Evolutionary conservation across 2,797 vertebrate genomes (phyloP), one percentile per base, ranked within the genome.

Genomic region (Rhyacichthys aspro): DNA sequence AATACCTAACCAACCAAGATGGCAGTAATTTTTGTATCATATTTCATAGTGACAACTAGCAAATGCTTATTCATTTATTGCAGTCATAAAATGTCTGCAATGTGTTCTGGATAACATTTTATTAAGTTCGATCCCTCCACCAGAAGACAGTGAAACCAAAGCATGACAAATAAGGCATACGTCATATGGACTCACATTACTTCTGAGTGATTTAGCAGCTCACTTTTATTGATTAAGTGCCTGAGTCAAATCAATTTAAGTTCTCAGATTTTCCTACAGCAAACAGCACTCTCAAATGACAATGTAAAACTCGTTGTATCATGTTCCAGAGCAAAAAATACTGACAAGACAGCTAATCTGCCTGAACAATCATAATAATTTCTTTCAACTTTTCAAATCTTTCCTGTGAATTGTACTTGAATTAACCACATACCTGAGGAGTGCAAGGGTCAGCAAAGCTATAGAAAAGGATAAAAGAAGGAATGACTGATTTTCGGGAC

Each of bases 401-500:
- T 45, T 49, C 1, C 11, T 57, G 45, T 16, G 23, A 53, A 33
- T 1, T 7, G 54, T 67, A 50, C 38, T 38, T 19, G 16, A 19
- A 52, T 52, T 6, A 23, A 1, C 1, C 47, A 33, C 63, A 11
- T 93, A 98, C 97, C 94, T 95, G 95, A 47, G 96, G 93, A 43
- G 91, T 86, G 16, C 88, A 81, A 28, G 94, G 93, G 57, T 97
- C 90, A 1, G 86, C 92, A 79, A 96, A 90, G 70, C 91, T 94
- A 90, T 93, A 98, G 83, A 98, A 84, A 72, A 96, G 82, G 80
- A 99, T 93, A 78, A 92, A 67, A 10, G 96, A 85, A 3, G 91
- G 87, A 16, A 82, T 88, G 44, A 89, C 66, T 39, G 89, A 72
- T 75, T 83, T 89, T 19, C 82, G 75, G 17, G 88, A 84, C 42